phyloP scores from a whole-genome alignment of 2,113 vertebrate genomes.

The Poecile atricapillus region DNA sequence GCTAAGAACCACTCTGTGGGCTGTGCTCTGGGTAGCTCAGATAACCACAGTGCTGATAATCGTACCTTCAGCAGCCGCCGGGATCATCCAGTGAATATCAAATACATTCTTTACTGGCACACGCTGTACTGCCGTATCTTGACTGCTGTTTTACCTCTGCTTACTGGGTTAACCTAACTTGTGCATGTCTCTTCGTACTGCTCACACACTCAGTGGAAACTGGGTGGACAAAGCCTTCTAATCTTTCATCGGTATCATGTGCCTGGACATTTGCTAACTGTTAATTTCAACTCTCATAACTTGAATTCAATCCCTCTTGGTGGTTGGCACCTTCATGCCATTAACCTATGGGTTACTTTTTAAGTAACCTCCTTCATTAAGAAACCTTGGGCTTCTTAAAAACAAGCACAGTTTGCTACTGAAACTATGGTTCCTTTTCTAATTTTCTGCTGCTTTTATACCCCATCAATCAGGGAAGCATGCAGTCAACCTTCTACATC shows the following conservation, averaged over 20 bases:
- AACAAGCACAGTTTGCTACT: background rate
- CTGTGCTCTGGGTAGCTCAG: background rate
- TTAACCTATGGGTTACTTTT: background rate
- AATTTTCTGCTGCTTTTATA: background rate
- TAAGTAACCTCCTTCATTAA: background rate
- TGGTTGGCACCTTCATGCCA: background rate
- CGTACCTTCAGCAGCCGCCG: rapidly evolving
- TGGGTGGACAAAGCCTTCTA: background rate
- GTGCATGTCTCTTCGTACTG: background rate
- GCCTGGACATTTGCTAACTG: background rate
- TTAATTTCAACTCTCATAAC: background rate
- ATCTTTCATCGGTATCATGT: background rate
- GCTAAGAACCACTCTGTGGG: background rate
- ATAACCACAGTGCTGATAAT: background rate
- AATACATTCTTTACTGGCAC: background rate
- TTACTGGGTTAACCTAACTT: background rate
- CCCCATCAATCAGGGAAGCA: background rate
- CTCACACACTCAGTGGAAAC: background rate
- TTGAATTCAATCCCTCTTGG: background rate
- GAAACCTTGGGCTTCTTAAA: background rate
- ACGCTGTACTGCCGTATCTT: background rate
- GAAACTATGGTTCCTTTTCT: background rate
- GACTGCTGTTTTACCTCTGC: background rate
- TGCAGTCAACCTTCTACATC: background rate
- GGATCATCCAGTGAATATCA: background rate